A percentile compares a stretch with the other conserved stretches of the same genome.
phyloP scores from a whole-genome alignment of 1,140 invertebrate genomes.

The Ceratina japonica region DNA sequence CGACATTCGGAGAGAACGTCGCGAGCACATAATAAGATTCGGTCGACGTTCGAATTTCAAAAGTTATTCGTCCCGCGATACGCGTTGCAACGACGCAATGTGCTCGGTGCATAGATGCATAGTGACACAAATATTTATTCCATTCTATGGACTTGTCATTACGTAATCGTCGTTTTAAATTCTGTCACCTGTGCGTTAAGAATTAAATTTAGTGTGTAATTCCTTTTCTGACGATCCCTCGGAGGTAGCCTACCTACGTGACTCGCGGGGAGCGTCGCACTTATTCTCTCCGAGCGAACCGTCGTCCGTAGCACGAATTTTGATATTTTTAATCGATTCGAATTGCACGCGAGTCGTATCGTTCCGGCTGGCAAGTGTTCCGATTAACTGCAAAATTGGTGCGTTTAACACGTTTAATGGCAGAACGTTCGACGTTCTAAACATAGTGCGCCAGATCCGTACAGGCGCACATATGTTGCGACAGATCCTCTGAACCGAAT shows the following conservation, averaged over 20 bases:
- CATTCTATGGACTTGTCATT: slow-evolving; percentile 45
- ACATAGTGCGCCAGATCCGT: background rate
- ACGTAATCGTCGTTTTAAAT: slow-evolving; percentile 57
- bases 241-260: background rate
- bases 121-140: slow-evolving; percentile 53
- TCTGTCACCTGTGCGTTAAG: slow-evolving; percentile 5
- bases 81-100: slow-evolving; percentile 13
- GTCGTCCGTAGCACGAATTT: background rate
- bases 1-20: background rate
- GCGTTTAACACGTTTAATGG: slow-evolving; percentile 12
- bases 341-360: background rate
- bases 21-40: background rate
- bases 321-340: slow-evolving; percentile 4
- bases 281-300: background rate
- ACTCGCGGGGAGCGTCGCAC: background rate
- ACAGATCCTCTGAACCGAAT: slow-evolving; percentile 26
- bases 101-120: slow-evolving; percentile 25
- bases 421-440: background rate
- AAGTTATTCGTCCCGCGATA: slow-evolving; percentile 6
- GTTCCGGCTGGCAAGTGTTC: background rate
- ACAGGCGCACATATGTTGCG: slow-evolving; percentile 9
- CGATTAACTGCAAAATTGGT: background rate
- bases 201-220: slow-evolving; percentile 10
- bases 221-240: background rate
- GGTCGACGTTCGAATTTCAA: background rate